Base-by-base conservation (phyloP, 53 echinoderm and acorn worm species). In the Henricia sp. region DNA sequence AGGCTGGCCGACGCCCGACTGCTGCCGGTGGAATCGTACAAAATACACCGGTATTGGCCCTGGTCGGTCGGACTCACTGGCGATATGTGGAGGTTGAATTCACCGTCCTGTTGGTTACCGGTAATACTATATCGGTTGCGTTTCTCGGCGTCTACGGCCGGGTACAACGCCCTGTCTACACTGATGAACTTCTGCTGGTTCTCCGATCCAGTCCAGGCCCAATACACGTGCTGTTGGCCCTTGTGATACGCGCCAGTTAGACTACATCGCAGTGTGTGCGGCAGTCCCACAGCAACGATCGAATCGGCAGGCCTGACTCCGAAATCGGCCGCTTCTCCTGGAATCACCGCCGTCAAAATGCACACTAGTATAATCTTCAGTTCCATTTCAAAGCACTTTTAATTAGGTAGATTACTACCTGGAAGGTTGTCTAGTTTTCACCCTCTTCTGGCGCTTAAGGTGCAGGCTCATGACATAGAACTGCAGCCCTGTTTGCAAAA, bases 31-130 rank as follows among this genome's bases (percentile, higher is more conserved):
- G 64, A 37, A 17, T 88, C 91, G 28, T 66, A 84, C 42, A 64
- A 13, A 24, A 84, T 69, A 58, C 91, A 91, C 37, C 66, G 84
- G 70, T 77, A 91, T 28, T 41, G 30, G 1, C 91, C 91, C 8
- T 21, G 68, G 72, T 91, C 91, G 11, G 21, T 72, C 17, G 52
- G 39, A 12, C 70, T 63, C 6, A 84, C 70, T 12, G 77, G 52
- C 36, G 78, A 56, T 14, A 88, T 70, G 6, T 68, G 62, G 44
- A 91, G 69, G 29, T 50, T 78, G 71, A 88, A 91, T 17, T 84
- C 84, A 20, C 41, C 84, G 17, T 41, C 70, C 30, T 34, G 65
- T 44, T 21, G 20, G 38, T 77, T 84, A 20, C 88, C 88, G 35
- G 36, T 25, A 0, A 91, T 70, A 20, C 70, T 78, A 52, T 91